phyloP scores from a whole-genome alignment of 2,888 invertebrate genomes.

The Colostygia pectinataria region DNA sequence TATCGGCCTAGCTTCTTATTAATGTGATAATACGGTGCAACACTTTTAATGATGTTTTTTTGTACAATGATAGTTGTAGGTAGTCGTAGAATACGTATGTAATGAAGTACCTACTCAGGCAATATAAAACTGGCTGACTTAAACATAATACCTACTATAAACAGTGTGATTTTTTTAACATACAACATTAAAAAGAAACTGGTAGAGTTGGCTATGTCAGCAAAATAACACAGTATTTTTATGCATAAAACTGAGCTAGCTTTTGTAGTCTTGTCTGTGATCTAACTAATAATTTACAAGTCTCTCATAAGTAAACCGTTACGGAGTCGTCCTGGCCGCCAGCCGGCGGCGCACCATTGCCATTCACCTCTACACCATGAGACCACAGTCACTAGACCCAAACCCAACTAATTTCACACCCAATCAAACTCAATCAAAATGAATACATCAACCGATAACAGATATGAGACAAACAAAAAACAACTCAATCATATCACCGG shows the following conservation, averaged over 20 bases:
- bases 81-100: no score
- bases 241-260: neutral
- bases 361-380: constrained; percentile 75
- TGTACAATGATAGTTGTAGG: no score
- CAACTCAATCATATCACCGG: constrained; percentile 48
- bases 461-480: constrained; percentile 53
- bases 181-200: no score
- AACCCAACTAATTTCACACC: constrained; percentile 76
- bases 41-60: no score
- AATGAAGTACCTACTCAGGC: no score
- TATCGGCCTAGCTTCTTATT: no score
- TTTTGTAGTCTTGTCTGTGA: constrained; percentile 30
- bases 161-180: no score
- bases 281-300: constrained; percentile 68
- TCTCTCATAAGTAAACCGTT: constrained; percentile 69
- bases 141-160: no score
- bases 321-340: constrained; percentile 56
- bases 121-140: no score
- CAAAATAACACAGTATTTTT: no score
- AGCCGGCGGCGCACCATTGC: constrained; percentile 66
- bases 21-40: no score
- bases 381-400: constrained; percentile 68
- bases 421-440: constrained; percentile 76
- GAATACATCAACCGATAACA: constrained; percentile 68
- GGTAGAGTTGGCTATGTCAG: no score